A percentile compares a stretch with the other conserved stretches of the same genome.
These are phyloP conservation scores for Strongylocentrotus purpuratus DNA, from an alignment of 35 echinoderm and acorn worm genomes.

Conservation along the genomic window DNA sequence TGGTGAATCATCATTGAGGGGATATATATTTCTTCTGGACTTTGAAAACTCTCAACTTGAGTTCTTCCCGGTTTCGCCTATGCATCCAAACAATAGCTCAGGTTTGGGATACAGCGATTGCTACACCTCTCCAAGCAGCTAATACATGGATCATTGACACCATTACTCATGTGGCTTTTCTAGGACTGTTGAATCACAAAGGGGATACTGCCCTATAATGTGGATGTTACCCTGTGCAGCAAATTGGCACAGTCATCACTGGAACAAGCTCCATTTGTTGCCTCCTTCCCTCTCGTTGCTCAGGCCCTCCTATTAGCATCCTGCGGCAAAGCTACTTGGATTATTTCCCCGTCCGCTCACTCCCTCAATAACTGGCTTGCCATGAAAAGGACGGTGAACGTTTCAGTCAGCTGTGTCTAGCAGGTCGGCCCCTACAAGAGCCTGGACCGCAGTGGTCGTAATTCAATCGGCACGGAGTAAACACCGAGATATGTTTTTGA, in stretches of 20 bases:
- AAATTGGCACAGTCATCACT: neutral
- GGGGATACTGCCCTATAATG: neutral
- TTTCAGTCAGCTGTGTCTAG: neutral
- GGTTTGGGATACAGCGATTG: neutral
- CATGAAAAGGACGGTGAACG: neutral
- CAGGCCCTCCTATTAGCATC: neutral
- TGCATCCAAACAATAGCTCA: neutral
- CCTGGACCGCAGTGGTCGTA: slow-evolving; percentile 36
- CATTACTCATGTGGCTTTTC: neutral
- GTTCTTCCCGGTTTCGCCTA: neutral
- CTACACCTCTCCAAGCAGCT: neutral
- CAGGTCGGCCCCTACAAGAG: neutral
- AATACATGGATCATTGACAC: neutral
- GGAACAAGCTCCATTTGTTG: neutral
- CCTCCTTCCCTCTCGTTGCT: neutral
- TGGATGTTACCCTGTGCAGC: neutral
- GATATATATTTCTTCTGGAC: no score
- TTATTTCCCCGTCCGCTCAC: neutral
- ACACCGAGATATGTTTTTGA: neutral
- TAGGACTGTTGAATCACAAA: neutral
- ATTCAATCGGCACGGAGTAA: slow-evolving; percentile 34
- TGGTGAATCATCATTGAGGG: no score
- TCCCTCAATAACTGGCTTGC: neutral
- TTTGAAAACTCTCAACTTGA: neutral
- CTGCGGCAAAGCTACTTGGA: neutral